Percentiles rank a stretch among this genome's conserved stretches.
phyloP scores from a whole-genome alignment of 2,888 invertebrate species.

The Cryptus viduatorius region DNA sequence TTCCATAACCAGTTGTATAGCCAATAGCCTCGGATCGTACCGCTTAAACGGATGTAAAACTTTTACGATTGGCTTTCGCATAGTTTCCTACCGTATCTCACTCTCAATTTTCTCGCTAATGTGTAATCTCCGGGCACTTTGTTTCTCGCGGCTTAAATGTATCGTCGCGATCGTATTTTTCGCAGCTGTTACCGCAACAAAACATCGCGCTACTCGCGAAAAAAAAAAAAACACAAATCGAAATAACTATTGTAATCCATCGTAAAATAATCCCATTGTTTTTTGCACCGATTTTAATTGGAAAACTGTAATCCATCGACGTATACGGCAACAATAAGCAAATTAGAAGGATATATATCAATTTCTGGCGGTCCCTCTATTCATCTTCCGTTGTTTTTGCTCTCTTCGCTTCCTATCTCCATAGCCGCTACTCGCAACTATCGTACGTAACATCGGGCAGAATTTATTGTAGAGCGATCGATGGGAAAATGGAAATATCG shows the following conservation, averaged over 20 bases:
- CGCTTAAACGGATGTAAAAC: constrained; percentile 10
- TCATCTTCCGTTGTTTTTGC: neutral
- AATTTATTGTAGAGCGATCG: constrained; percentile 9
- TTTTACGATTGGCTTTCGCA: constrained; percentile 33
- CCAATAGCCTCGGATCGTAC: neutral
- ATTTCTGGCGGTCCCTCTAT: constrained; percentile 18
- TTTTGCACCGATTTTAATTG: neutral
- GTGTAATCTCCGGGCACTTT: constrained; percentile 20
- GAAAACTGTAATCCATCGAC: constrained; percentile 4
- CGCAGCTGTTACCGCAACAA: neutral
- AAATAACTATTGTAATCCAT: neutral
- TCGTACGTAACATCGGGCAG: neutral
- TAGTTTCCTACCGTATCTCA: constrained; percentile 1
- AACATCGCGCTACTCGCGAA: neutral
- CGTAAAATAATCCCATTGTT: neutral
- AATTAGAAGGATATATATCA: neutral
- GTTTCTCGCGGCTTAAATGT: neutral
- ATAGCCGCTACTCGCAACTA: neutral
- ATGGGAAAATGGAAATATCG: constrained; percentile 51
- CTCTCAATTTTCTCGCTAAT: constrained; percentile 5
- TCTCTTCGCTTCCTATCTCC: constrained; percentile 1
- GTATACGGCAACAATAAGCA: neutral
- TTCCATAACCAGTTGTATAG: neutral
- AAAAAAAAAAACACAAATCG: neutral
- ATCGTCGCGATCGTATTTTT: neutral